Percentiles rank a stretch among this genome's conserved stretches.
phyloP scores from a whole-genome alignment of 2,888 invertebrate genomes.

The Nowickia ferox region DNA sequence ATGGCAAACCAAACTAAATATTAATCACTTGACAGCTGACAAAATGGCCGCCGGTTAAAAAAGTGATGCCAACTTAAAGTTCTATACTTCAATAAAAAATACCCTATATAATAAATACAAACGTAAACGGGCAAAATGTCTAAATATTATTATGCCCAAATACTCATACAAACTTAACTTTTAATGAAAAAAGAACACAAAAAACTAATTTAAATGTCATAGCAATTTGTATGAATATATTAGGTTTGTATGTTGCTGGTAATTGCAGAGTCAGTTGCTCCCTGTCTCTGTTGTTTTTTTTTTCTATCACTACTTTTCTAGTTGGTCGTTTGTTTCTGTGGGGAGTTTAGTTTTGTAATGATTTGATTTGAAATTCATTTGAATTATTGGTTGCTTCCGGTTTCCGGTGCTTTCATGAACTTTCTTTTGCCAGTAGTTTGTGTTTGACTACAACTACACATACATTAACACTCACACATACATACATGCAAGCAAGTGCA shows the following conservation, averaged over 20 bases:
- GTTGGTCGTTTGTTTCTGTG: slow-evolving; percentile 6
- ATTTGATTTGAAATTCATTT: slow-evolving; percentile 82
- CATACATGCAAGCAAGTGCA: not conserved
- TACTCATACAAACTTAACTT: not conserved
- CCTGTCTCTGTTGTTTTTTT: not conserved
- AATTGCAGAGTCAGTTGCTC: not conserved
- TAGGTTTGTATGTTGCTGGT: not conserved
- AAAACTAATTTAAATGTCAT: slow-evolving; percentile 13
- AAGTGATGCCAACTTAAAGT: not conserved
- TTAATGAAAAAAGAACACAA: not conserved
- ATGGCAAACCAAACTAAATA: too few relatives aligned
- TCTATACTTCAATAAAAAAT: too few relatives aligned
- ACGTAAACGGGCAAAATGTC: not conserved
- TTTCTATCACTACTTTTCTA: not conserved
- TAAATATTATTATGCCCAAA: not conserved
- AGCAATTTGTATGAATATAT: slow-evolving; percentile 34
- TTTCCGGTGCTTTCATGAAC: slow-evolving; percentile 80
- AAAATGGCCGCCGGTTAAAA: too few relatives aligned
- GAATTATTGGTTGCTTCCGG: slow-evolving; percentile 82
- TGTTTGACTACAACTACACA: slow-evolving; percentile 63
- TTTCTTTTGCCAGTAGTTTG: slow-evolving; percentile 75
- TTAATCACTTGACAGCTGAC: too few relatives aligned
- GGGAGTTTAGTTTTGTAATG: slow-evolving; percentile 78
- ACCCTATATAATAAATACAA: not conserved
- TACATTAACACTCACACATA: slow-evolving; percentile 55